Base-by-base conservation (phyloP, 1,140 invertebrate species). In the Drosophila quadrilineata region DNA sequence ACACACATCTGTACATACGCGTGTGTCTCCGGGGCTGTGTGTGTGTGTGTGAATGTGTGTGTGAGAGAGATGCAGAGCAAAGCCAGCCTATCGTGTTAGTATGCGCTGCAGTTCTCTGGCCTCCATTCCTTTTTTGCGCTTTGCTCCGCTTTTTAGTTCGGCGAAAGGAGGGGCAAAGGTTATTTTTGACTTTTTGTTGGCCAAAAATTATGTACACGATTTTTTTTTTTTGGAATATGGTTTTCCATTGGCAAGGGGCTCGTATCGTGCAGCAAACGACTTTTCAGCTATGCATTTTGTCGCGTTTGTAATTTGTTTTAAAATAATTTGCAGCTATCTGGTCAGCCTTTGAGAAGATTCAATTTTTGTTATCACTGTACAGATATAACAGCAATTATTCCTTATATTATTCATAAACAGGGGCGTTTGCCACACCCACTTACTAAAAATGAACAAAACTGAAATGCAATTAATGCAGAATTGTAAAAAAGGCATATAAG, bases 31-130 rank as follows among this genome's bases (percentile, higher is more conserved):
- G n/a, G n/a, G n/a, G n/a, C n/a, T 10, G 26, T 10, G 24, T 43
- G 43, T 43, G 43, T 48, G 31, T 38, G 63, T 76, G 65, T 31
- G 45, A 29, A 26, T 59, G 57, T 54, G 63, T 56, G 43, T 57
- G 63, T 35, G 48, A 17, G 14, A 41, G n/a, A 35, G 62, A 28
- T 65, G n/a, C n/a, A n/a, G n/a, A n/a, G n/a, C n/a, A 49, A 64
- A 64, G 57, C 48, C 77, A 84, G 77, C 77, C 77, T 85, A 84
- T 84, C 77, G 73, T 84, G 79, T 84, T 85, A 84, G 77, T 85
- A 79, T 79, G 70, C 57, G 73, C 68, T 72, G 36, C 36, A 40
- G 48, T 53, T 50, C 46, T 54, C 41, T 75, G 65, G 40, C 56
- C 60, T 58, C 57, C 50, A 45, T 45, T 59, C 26, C 36, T 48